A percentile compares a stretch with the other conserved stretches of the same genome.
phyloP scores from a whole-genome alignment of 2,797 vertebrate genomes.

The Platalea minor region DNA sequence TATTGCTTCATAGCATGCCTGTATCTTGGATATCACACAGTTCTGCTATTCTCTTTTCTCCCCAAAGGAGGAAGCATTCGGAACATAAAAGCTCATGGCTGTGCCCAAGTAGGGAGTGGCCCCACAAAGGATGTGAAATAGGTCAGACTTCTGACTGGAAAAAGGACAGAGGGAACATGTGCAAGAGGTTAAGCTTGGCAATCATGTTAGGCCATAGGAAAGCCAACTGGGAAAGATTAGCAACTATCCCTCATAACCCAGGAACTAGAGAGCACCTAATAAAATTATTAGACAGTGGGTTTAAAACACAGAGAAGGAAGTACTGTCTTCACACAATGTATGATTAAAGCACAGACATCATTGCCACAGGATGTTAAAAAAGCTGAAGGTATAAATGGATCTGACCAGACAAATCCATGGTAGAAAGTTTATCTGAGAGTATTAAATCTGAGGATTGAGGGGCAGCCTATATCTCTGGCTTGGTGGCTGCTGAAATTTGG shows the following conservation, averaged over 20 bases:
- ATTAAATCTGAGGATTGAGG: not conserved
- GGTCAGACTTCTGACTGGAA: not conserved
- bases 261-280: not conserved
- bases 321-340: not conserved
- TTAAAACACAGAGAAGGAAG: not conserved
- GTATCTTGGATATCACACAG: not conserved
- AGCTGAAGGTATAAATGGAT: not conserved
- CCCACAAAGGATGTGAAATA: not conserved
- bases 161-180: not conserved
- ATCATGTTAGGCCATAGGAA: not conserved
- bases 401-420: not conserved
- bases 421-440: not conserved
- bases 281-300: not conserved
- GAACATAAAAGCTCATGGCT: not conserved
- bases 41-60: not conserved
- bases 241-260: not conserved
- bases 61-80: not conserved
- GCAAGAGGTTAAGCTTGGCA: not conserved
- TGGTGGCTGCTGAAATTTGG: not conserved
- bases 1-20: not conserved
- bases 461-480: not conserved
- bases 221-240: not conserved
- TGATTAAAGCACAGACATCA: not conserved
- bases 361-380: not conserved
- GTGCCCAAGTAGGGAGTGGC: not conserved